Evolutionary conservation across 30 jellyfish, hydroid and myxozoan genomes (phyloP), one percentile per base, ranked within the genome.

Genomic region (Pseudorhiza aurosa): DNA sequence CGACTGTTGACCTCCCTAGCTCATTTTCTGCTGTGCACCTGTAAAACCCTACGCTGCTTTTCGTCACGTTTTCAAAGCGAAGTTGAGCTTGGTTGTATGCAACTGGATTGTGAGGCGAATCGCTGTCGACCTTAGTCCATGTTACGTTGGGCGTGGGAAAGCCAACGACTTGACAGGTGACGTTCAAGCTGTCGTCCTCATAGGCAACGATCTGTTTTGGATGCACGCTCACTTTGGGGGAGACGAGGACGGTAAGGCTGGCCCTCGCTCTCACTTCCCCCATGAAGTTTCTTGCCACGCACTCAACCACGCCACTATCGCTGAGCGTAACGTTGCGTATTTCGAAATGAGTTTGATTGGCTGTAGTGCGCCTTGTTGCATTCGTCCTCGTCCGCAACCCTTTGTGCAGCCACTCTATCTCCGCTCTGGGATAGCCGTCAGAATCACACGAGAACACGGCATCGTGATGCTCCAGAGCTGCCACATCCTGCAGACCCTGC

Each of bases 1-100:
- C 2, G 10, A 58, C 68, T 21, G 33, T 29, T 12, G 82, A 37
- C n/a, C 36, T 39, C 24, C 81, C 88, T 15, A 67, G 83, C 24
- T 28, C 26, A 69, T 68, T 87, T 51, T n/a, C 77, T 24, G 75
- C 96, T 14, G 24, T 28, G 77, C 96, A 87, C 37, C 32, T 45
- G 58, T 87, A 87, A 77, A 46, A n/a, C 37, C 91, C 96, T 1
- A 51, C 62, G 68, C 68, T 82, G 1, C 37, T 44, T 33, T 37
- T 27, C 21, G 8, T 68, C 25, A 79, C 57, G 36, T 47, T 67
- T 4, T 46, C 30, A 1, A 87, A 17, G 24, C 40, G n/a, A 31
- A 87, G 51, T 21, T 50, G 44, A 8, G 60, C 67, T 35, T 83
- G 68, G 31, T 36, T 65, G 5, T 21, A 17, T 25, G 24, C 55